Evolutionary conservation across 2,888 invertebrate species (phyloP), one percentile per base, ranked within the genome.

Genomic region (Hoplodrina ambigua): DNA sequence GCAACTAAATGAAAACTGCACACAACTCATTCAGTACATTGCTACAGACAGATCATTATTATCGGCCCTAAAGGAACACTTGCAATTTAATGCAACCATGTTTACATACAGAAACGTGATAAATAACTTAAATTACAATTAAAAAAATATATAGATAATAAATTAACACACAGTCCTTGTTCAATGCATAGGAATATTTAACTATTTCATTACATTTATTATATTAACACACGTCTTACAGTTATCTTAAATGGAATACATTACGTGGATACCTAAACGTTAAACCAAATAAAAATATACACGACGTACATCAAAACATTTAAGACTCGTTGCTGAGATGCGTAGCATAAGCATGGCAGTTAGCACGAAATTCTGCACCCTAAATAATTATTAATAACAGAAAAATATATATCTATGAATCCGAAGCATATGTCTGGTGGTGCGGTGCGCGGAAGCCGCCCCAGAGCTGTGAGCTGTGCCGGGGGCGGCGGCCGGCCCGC

Each of bases 121-220:
- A 94, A 94, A 95, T 95, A 94, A 95, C 93, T 95, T 94, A 95
- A 92, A 89, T 89, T 91, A 89, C 89, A 87, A 89, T 88, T 89
- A 87, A 90, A 89, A 91, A 87, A 88, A 89, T 72, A 86, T 86
- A 91, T 90, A 92, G 89, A 92, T 91, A 95, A 95, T 95, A 95
- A 95, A 94, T 95, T 93, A 95, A 94, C 94, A 92, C 91, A 92
- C 90, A 94, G 93, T 95, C 94, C 93, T 94, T 90, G 93, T 95
- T 94, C 94, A 93, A 94, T 93, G 93, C 91, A 88, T 89, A 91
- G 89, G 91, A 91, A 93, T 93, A 94, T 89, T 89, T 87, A 89
- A 90, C 90, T 92, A 93, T 92, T 92, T 89, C 83, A 90, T 91
- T 91, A 91, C 89, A 89, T 89, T 80, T 89, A 92, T 90, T 87